Evolutionary conservation across 2,888 invertebrate genomes (phyloP), one percentile per base, ranked within the genome.

Genomic region (Nebria salina): DNA sequence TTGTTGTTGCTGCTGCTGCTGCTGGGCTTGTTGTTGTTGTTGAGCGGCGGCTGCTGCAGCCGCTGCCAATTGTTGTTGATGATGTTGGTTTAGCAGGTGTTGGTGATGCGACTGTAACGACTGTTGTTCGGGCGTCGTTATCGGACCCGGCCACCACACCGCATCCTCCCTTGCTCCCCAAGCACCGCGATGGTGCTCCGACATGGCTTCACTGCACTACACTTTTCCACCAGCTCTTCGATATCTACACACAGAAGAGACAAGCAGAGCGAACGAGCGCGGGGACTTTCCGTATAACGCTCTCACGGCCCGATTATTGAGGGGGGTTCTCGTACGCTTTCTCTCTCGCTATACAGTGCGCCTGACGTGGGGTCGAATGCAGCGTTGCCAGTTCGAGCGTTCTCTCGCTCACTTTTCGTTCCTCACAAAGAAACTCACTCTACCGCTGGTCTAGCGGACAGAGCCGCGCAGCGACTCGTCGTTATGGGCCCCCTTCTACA

Each of bases 111-210:
- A 84, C 85, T 89, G 89, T 84, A 89, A 85, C 83, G 88, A 87
- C 85, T 90, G 90, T 87, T 91, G 90, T 85, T 90, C 90, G 87
- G 89, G 89, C 88, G 86, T 90, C 89, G 84, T 90, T 89, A 84
- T 91, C 90, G 85, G 91, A 90, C 92, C 92, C 92, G 92, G 91
- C 92, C 91, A 92, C 90, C 90, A 91, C 86, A 91, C 90, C 85
- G 90, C 91, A 87, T 92, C 92, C 86, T 91, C 91, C 85, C 91
- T 90, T 88, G 91, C 91, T 88, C 92, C 92, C 92, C 92, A 92
- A 89, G 91, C 91, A 87, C 92, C 91, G 86, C 91, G 90, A 88
- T 92, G 92, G 89, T 92, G 92, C 89, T 92, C 93, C 90, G 92
- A 92, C 93, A 93, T 92, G 83, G 83, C 83, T 84, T 84, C 83